Evolutionary conservation across 2,888 invertebrate genomes (phyloP).

Genomic region (Hydraecia micacea): DNA sequence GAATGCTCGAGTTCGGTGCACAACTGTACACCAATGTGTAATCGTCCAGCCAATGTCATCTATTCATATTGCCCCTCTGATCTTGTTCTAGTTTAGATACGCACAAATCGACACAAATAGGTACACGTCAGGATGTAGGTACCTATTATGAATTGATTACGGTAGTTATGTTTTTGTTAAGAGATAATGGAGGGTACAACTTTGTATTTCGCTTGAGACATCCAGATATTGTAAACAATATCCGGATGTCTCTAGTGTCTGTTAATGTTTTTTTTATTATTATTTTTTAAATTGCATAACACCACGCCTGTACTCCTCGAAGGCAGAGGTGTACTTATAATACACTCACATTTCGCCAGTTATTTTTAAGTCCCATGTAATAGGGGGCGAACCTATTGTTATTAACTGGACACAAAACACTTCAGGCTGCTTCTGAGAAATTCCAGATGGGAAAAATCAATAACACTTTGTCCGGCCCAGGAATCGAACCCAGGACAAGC

Average conservation of each 20-base stretch:
- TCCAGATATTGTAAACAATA: too few relatives aligned
- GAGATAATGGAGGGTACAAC: constrained; percentile 13
- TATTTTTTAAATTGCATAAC: neutral
- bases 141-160: constrained; percentile 53
- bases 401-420: neutral
- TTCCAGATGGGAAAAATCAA: neutral
- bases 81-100: constrained; percentile 65
- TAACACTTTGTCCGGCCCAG: neutral
- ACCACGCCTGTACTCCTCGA: neutral
- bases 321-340: neutral
- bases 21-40: constrained; percentile 52
- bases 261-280: neutral
- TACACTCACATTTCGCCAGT: neutral
- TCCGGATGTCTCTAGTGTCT: too few relatives aligned
- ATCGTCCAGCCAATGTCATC: constrained; percentile 65
- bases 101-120: constrained; percentile 54
- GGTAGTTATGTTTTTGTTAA: constrained; percentile 40
- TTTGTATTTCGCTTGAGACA: neutral
- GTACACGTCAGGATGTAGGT: constrained; percentile 50
- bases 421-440: neutral
- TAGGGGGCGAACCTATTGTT: neutral
- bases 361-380: neutral
- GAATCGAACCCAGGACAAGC: neutral
- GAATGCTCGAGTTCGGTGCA: constrained; percentile 24
- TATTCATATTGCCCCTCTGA: constrained; percentile 63